Base-by-base conservation (phyloP, 2,113 vertebrate genomes). In the Gyps fulvus region DNA sequence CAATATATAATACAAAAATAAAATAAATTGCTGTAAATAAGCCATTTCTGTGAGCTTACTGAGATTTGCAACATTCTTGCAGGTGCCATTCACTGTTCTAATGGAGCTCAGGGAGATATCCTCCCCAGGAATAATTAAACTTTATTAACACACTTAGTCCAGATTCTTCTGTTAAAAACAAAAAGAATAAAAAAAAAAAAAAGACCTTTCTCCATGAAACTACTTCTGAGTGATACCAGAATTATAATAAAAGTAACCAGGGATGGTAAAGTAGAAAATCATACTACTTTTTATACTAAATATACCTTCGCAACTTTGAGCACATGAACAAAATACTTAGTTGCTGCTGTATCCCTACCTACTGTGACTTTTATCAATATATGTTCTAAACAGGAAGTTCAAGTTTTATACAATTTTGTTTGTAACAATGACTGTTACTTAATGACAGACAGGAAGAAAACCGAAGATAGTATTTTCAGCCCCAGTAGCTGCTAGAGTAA, bases 11-110 rank as follows among this genome's bases (percentile, higher is more conserved):
- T 50, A 83, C 13, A 95, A 88, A 80, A 97, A 47, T 54, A 62
- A 72, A 89, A 89, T 26, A 32, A 89, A 91, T 36, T 78, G 87
- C 38, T 96, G 79, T 88, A 89, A 93, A 57, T 70, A 83, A 54
- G 34, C 40, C 49, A 80, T 95, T 97, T 87, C 50, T 94, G 92
- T 94, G 89, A 95, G 70, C 89, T 87, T 95, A 72, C 89, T 83
- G 76, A 76, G n/a, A 93, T 69, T 65, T 58, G 86, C 58, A 92
- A 84, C 82, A 80, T 95, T 97, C 90, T 80, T 32, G 31, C 89
- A 83, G 52, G 74, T 94, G 87, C 47, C 88, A 96, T 52, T 81
- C 71, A 77, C 49, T 93, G 77, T 69, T 96, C 72, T 78, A 86
- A 95, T 31, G 47, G 81, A 77, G 36, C 40, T 87, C 45, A 89